These are phyloP conservation scores for Cercopithecus mona DNA, from an alignment of 2,113 vertebrate species.

Conservation along the genomic window DNA sequence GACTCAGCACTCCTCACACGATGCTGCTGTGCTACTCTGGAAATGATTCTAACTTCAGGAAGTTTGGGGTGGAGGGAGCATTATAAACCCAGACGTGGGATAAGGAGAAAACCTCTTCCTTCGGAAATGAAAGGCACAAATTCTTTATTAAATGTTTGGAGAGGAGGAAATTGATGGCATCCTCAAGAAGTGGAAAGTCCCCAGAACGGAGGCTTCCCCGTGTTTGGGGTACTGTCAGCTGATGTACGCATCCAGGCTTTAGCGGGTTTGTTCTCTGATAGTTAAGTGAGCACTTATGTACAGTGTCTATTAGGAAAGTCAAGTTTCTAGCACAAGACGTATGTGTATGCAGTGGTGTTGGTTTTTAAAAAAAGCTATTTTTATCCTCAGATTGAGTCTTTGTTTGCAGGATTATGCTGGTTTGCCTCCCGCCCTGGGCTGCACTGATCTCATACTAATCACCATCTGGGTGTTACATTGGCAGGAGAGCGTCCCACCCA, in stretches of 20 bases:
- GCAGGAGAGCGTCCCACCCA: background rate
- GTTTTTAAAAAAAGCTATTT: background rate
- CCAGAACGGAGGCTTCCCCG: background rate
- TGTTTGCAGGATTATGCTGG: background rate
- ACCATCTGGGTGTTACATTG: background rate
- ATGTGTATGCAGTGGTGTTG: background rate
- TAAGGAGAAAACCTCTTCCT: background rate
- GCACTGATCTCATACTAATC: too few species aligned
- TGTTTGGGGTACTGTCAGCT: fast-evolving
- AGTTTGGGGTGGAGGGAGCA: background rate
- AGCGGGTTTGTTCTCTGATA: background rate
- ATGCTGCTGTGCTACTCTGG: background rate
- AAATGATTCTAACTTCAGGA: background rate
- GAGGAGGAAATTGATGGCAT: background rate
- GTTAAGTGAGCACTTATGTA: background rate
- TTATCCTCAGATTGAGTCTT: background rate
- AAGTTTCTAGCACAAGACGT: background rate
- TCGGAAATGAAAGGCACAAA: background rate
- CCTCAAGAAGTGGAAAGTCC: background rate
- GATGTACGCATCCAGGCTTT: background rate
- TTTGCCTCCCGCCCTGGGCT: background rate
- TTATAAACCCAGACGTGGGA: background rate
- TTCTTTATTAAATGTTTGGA: background rate
- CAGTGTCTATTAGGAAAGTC: background rate
- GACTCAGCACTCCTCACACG: background rate